Conservation (phyloP, 2,888 invertebrate species). For the Calliphora vomitoria region DNA sequence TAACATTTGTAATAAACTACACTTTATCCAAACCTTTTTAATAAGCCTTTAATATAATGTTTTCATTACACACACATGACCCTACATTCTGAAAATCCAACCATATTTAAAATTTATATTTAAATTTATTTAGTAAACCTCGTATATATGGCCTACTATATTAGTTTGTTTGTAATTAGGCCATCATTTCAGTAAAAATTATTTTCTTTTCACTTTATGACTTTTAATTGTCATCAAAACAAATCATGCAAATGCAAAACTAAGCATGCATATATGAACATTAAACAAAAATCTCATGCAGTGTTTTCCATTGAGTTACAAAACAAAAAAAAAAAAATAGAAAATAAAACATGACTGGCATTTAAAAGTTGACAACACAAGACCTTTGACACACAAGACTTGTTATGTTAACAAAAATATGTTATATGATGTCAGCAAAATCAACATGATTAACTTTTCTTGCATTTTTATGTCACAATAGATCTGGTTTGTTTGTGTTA, state of each 20-base stretch:
- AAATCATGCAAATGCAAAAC: constrained; percentile 31
- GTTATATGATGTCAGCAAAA: constrained; percentile 33
- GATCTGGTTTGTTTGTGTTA: too few species aligned
- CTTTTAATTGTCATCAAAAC: constrained; percentile 43
- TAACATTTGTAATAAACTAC: too few species aligned
- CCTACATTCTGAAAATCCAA: too few species aligned
- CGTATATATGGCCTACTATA: too few species aligned
- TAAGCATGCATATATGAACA: background rate
- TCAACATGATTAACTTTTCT: background rate
- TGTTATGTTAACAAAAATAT: constrained; percentile 22
- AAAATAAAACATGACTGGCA: constrained; percentile 28
- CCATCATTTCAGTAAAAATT: background rate
- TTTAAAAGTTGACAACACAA: constrained; percentile 41
- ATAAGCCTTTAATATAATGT: too few species aligned
- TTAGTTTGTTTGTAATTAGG: background rate
- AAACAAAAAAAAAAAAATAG: constrained; percentile 2
- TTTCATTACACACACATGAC: too few species aligned
- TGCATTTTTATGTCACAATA: too few species aligned
- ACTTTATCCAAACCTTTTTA: too few species aligned
- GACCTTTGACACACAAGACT: too few species aligned
- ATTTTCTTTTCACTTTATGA: background rate
- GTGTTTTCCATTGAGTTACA: constrained; percentile 33
- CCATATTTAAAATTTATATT: too few species aligned
- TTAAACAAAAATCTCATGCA: constrained; percentile 10
- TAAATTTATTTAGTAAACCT: too few species aligned